phyloP scores from a whole-genome alignment of 2,113 vertebrate genomes.

The Cyphomyrus plagiostoma region DNA sequence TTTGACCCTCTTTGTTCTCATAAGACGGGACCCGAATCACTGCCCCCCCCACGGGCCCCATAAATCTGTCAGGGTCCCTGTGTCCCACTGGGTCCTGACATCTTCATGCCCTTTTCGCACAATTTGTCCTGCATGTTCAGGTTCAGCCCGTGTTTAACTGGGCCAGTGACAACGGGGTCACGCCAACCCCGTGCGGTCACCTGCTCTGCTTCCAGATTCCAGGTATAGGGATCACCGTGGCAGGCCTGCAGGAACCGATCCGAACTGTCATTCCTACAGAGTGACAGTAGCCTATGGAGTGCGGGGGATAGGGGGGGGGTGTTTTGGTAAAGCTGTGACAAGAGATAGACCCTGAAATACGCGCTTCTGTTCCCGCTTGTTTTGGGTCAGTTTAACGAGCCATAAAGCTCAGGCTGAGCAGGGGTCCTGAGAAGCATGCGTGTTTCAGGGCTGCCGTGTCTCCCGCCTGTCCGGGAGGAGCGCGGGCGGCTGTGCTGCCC shows the following conservation, averaged over 20 bases:
- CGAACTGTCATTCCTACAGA: background rate
- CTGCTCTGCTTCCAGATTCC: background rate
- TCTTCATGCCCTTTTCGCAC: constrained; percentile 21
- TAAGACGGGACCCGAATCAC: constrained; percentile 25
- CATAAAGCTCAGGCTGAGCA: constrained; percentile 30
- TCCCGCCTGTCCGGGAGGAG: background rate
- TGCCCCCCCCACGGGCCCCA: constrained; percentile 28
- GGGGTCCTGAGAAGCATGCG: constrained; percentile 36
- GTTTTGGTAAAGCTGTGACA: constrained; percentile 33
- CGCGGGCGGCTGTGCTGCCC: background rate
- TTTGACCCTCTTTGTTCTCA: background rate
- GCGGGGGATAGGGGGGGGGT: background rate
- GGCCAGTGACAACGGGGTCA: background rate
- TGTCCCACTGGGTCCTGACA: constrained; percentile 14
- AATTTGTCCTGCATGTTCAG: constrained; percentile 39
- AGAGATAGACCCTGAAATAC: constrained; percentile 42
- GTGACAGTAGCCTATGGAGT: background rate
- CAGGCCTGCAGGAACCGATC: background rate
- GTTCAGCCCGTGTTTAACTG: constrained; percentile 28
- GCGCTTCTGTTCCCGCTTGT: constrained; percentile 36
- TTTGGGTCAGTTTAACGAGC: constrained; percentile 47
- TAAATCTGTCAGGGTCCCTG: constrained; percentile 34
- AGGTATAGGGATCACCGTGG: background rate
- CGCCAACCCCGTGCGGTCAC: background rate
- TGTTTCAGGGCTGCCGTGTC: background rate